phyloP scores from a whole-genome alignment of 2,888 invertebrate species.

The Apodemia zela region DNA sequence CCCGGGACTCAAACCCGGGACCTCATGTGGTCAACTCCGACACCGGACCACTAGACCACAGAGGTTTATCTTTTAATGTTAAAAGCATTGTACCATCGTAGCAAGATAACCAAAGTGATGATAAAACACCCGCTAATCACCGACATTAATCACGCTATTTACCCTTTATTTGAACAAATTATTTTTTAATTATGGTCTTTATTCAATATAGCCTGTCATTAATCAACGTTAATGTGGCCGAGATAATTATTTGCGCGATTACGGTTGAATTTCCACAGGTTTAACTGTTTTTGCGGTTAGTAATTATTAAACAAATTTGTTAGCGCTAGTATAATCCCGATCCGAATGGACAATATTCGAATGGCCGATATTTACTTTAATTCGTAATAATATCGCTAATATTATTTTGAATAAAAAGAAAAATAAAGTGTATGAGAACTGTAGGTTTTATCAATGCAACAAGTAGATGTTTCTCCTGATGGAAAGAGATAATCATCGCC shows the following conservation, averaged over 20 bases:
- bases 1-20: too few species aligned
- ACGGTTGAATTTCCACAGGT: slow-evolving; percentile 10
- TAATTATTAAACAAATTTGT: slow-evolving; percentile 14
- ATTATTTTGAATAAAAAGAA: neutral
- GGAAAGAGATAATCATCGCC: too few species aligned
- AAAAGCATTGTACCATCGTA: neutral
- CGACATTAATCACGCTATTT: slow-evolving; percentile 8
- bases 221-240: slow-evolving; percentile 14
- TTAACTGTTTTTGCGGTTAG: slow-evolving; percentile 14
- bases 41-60: too few species aligned
- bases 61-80: too few species aligned
- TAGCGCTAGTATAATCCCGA: neutral
- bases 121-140: neutral
- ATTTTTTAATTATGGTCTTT: slow-evolving; percentile 8
- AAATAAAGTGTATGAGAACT: neutral
- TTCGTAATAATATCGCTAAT: slow-evolving; percentile 1
- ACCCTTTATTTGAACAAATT: slow-evolving; percentile 8
- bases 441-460: too few species aligned
- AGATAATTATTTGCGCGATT: slow-evolving; percentile 16
- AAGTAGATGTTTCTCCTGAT: too few species aligned
- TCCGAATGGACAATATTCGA: slow-evolving; percentile 1
- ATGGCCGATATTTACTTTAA: slow-evolving; percentile 5
- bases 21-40: too few species aligned
- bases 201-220: slow-evolving; percentile 15
- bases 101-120: neutral